These are phyloP conservation scores for Hyppa rectilinea DNA, from an alignment of 2,888 invertebrate species.

Conservation along the genomic window DNA sequence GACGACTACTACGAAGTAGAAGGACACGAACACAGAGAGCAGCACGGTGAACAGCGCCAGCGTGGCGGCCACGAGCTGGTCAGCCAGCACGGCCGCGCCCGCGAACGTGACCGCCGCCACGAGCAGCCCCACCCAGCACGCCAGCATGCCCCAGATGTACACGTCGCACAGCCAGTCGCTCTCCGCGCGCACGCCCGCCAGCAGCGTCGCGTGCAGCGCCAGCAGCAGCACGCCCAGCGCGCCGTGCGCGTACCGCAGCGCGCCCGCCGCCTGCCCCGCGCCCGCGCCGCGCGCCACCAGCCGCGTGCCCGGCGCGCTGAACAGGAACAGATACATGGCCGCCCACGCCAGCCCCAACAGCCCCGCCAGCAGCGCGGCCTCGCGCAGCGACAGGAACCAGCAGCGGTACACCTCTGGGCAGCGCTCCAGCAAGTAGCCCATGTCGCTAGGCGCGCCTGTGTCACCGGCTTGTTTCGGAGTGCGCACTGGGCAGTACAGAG, in stretches of 20 bases:
- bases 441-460: slow-evolving; percentile 19
- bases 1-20: slow-evolving; percentile 71
- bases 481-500: neutral
- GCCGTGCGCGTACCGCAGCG: slow-evolving; percentile 67
- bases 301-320: slow-evolving; percentile 56
- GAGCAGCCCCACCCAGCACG: slow-evolving; percentile 50
- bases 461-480: neutral
- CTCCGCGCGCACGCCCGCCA: slow-evolving; percentile 59
- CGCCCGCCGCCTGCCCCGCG: slow-evolving; percentile 37
- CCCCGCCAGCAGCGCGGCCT: slow-evolving; percentile 66
- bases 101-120: slow-evolving; percentile 34
- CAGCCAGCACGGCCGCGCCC: slow-evolving; percentile 19
- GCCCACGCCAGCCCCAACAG: slow-evolving; percentile 67
- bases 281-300: slow-evolving; percentile 50
- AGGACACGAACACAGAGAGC: slow-evolving; percentile 53
- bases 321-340: slow-evolving; percentile 61
- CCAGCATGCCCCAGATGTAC: slow-evolving; percentile 71
- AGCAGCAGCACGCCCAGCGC: slow-evolving; percentile 69
- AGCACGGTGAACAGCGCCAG: slow-evolving; percentile 22
- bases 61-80: slow-evolving; percentile 10
- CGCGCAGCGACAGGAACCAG: slow-evolving; percentile 62
- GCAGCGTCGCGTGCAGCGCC: slow-evolving; percentile 69
- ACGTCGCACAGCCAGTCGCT: slow-evolving; percentile 73
- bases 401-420: slow-evolving; percentile 70
- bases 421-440: slow-evolving; percentile 71